Evolutionary conservation across 1,140 invertebrate genomes (phyloP).

Genomic region (Diachasma alloeum): DNA sequence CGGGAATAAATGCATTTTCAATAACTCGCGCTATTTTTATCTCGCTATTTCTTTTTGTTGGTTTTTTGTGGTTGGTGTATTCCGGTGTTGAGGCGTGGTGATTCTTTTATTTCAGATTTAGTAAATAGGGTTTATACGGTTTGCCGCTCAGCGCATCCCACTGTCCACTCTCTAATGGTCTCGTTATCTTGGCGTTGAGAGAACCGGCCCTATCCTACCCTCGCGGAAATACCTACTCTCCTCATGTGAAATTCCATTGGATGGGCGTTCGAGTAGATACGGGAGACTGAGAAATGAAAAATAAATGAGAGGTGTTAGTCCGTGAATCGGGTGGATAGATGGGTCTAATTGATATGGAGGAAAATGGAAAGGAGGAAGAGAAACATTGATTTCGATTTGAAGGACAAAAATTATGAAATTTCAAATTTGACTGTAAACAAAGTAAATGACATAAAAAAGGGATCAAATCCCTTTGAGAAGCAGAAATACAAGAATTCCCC

Average conservation of each 20-base stretch:
- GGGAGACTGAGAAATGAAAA: neutral
- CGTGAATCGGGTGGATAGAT: neutral
- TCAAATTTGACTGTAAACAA: neutral
- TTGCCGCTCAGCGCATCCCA: neutral
- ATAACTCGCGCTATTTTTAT: slow-evolving; percentile 4
- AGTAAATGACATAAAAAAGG: too few relatives aligned
- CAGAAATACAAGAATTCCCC: too few relatives aligned
- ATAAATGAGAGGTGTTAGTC: neutral
- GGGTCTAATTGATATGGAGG: neutral
- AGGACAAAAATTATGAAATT: neutral
- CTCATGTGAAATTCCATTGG: slow-evolving; percentile 11
- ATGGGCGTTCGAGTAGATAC: neutral
- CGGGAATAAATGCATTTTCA: neutral
- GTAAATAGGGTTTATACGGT: neutral
- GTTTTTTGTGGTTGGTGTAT: neutral
- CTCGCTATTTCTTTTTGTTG: neutral
- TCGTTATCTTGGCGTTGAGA: slow-evolving; percentile 15
- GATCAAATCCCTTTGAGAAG: too few relatives aligned
- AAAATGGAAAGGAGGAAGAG: neutral
- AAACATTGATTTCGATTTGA: neutral
- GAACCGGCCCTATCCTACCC: slow-evolving; percentile 6
- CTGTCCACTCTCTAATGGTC: slow-evolving; percentile 16
- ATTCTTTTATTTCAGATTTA: neutral
- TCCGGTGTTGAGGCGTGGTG: neutral
- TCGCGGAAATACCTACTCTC: slow-evolving; percentile 20